These are phyloP conservation scores for Ammospiza maritima DNA, from an alignment of 2,797 vertebrate genomes.

Conservation along the genomic window DNA sequence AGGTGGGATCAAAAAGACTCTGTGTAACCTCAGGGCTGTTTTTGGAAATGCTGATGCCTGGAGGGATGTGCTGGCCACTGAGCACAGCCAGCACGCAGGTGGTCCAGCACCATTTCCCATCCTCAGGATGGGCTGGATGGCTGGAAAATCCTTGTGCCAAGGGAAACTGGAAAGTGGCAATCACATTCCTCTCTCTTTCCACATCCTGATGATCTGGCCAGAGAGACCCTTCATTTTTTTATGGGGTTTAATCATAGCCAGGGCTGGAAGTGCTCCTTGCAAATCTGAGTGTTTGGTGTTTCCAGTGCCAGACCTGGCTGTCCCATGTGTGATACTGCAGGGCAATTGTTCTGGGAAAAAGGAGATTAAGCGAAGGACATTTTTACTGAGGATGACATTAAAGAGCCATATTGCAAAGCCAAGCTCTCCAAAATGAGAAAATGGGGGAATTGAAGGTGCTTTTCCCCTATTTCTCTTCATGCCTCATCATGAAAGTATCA, in stretches of 20 bases:
- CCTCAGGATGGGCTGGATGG: background rate
- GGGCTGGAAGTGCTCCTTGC: background rate
- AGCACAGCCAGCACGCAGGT: background rate
- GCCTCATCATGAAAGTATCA: background rate
- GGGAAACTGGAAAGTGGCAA: constrained; percentile 15
- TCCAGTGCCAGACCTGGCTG: background rate
- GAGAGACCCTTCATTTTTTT: background rate
- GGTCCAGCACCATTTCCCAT: background rate
- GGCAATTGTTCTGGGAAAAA: background rate
- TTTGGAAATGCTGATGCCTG: background rate
- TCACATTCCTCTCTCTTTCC: background rate
- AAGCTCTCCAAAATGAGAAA: background rate
- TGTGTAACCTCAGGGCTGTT: background rate
- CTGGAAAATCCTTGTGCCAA: background rate
- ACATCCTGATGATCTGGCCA: background rate
- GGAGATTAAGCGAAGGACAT: background rate
- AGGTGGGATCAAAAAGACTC: background rate
- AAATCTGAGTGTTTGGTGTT: background rate
- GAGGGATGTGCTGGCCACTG: accelerated
- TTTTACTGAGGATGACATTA: background rate
- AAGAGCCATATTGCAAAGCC: background rate
- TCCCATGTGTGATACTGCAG: accelerated
- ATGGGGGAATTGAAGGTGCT: background rate
- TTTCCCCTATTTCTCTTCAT: background rate
- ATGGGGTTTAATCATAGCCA: background rate